Percentiles rank a stretch among this genome's conserved stretches.
Evolutionary conservation across 2,888 invertebrate species (phyloP).

Genomic region (Drosophila pseudotalamancana): DNA sequence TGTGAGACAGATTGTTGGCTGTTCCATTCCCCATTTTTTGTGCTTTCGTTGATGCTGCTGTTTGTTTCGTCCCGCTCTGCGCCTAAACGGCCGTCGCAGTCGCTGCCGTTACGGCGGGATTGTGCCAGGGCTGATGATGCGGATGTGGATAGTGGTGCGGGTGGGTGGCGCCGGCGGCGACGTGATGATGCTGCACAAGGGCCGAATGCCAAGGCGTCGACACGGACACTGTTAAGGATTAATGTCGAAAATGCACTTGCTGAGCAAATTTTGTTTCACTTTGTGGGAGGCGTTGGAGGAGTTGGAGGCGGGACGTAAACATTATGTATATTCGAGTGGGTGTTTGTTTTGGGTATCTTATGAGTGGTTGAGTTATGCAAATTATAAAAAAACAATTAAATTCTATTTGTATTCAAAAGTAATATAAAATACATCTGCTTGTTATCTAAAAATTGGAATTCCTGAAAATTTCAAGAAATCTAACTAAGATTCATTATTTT

Average conservation of each 20-base stretch:
- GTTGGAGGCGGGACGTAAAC: not conserved
- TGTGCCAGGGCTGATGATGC: conserved; percentile 84
- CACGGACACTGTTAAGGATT: conserved; percentile 83
- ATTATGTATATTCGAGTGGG: conserved; percentile 11
- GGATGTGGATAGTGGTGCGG: conserved; percentile 83
- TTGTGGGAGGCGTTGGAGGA: conserved; percentile 20
- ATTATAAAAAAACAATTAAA: not conserved
- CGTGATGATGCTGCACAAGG: conserved; percentile 83
- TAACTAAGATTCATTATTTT: too few relatives aligned
- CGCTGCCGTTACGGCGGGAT: conserved; percentile 83
- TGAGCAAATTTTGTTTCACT: conserved; percentile 78
- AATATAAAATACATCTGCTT: too few relatives aligned
- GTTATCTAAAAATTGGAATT: too few relatives aligned
- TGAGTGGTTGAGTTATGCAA: conserved; percentile 5
- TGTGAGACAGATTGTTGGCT: conserved; percentile 1
- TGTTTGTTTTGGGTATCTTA: conserved; percentile 8
- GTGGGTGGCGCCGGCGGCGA: conserved; percentile 59
- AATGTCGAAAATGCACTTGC: conserved; percentile 84
- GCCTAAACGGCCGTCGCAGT: conserved; percentile 82
- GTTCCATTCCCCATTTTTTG: conserved; percentile 6
- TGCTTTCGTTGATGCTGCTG: conserved; percentile 10
- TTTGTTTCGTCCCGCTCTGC: conserved; percentile 6
- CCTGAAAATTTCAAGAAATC: too few relatives aligned
- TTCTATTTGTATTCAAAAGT: too few relatives aligned
- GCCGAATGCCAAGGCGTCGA: conserved; percentile 85